Evolutionary conservation across 1,140 invertebrate genomes (phyloP).

Genomic region (Maniola jurtina): DNA sequence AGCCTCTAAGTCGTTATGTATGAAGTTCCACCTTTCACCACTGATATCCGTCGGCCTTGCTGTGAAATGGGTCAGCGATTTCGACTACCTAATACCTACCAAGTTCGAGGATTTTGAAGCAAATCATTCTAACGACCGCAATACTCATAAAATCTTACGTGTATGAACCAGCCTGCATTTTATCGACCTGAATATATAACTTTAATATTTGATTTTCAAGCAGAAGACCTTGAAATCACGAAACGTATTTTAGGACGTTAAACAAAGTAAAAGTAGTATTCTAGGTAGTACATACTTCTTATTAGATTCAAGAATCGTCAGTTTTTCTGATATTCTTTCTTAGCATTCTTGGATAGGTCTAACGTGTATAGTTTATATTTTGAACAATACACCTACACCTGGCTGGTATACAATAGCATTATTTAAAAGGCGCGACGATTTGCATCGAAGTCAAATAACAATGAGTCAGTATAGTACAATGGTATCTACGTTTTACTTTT

Average conservation of each 20-base stretch:
- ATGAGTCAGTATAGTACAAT: not conserved
- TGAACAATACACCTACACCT: not conserved
- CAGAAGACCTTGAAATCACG: no score
- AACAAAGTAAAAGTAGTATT: no score
- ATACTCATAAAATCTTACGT: no score
- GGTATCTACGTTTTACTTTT: not conserved
- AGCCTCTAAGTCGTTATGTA: slow-evolving; percentile 14
- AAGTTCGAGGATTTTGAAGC: not conserved
- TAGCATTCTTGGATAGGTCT: not conserved
- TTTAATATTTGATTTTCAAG: no score
- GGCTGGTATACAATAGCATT: not conserved
- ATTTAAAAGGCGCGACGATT: not conserved
- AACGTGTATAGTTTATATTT: no score
- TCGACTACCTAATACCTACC: not conserved
- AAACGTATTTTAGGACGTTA: no score
- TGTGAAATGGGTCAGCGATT: slow-evolving; percentile 20
- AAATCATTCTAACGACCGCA: not conserved
- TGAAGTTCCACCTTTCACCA: slow-evolving; percentile 27
- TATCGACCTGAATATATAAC: no score
- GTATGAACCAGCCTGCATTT: no score
- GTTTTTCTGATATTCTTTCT: no score
- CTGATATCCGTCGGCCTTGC: slow-evolving; percentile 9
- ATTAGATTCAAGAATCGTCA: no score
- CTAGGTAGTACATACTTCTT: no score
- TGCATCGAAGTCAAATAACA: not conserved